phyloP scores from a whole-genome alignment of 1,140 invertebrate genomes.

The Phenacoccus solenopsis region DNA sequence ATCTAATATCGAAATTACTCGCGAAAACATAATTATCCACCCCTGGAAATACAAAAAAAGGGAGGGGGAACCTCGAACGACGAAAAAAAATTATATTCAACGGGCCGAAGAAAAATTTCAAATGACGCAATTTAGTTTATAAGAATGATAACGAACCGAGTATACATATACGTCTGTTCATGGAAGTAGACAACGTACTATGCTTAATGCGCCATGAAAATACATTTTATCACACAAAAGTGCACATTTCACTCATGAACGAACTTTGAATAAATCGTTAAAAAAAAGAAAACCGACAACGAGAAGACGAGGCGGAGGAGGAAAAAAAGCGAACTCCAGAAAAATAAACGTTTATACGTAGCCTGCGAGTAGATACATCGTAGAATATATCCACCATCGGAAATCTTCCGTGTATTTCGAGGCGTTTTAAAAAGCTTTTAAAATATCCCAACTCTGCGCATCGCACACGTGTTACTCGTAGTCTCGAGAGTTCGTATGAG shows the following conservation, averaged over 20 bases:
- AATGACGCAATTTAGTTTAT: conserved; percentile 9
- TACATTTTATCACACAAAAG: conserved; percentile 15
- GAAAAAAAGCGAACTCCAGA: not conserved
- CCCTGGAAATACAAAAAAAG: no score
- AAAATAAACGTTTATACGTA: no score
- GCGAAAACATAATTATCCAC: no score
- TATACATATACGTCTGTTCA: conserved; percentile 7
- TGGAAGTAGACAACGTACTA: conserved; percentile 6
- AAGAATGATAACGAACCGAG: conserved; percentile 8
- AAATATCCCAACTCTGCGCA: no score
- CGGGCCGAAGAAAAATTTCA: not conserved
- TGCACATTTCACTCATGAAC: conserved; percentile 12
- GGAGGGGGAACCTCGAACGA: no score
- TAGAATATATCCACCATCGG: no score
- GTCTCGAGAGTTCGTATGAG: no score
- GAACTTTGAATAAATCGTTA: conserved; percentile 8
- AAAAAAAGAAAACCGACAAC: not conserved
- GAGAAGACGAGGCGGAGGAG: not conserved
- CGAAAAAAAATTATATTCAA: conserved; percentile 11
- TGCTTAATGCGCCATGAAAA: conserved; percentile 13
- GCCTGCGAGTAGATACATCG: no score
- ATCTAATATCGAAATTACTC: no score
- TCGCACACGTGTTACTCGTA: no score
- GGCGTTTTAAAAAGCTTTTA: no score
- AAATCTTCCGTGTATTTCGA: no score